A percentile compares a stretch with the other conserved stretches of the same genome.
Evolutionary conservation across 2,113 vertebrate genomes (phyloP).

Genomic region (Cygnus buccinator): DNA sequence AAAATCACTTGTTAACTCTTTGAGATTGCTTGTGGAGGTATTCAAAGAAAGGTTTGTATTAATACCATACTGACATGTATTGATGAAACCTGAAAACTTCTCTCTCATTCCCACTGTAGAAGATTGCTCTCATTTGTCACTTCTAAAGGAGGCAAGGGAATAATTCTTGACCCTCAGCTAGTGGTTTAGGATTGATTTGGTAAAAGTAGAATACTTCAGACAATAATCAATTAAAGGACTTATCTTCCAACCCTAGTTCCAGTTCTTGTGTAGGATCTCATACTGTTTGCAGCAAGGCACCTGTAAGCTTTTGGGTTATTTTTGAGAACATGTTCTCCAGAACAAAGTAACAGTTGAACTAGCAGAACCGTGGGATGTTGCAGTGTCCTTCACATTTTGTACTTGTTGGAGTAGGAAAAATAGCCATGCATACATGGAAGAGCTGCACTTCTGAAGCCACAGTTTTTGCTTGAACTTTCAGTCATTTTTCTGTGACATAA

Average conservation of each 20-base stretch:
- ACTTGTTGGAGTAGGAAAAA: not conserved
- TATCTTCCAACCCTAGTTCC: not conserved
- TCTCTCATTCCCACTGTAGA: not conserved
- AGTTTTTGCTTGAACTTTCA: not conserved
- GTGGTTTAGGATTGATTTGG: slow-evolving; percentile 1
- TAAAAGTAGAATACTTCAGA: not conserved
- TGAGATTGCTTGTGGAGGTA: not conserved
- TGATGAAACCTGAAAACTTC: not conserved
- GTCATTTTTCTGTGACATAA: not conserved
- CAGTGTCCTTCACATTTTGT: not conserved
- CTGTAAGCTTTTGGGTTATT: not conserved
- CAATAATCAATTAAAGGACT: not conserved
- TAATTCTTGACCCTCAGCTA: not conserved
- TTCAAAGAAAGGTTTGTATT: not conserved
- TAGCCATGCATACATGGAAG: not conserved
- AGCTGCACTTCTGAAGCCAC: not conserved
- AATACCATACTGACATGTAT: not conserved
- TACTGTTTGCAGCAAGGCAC: not conserved
- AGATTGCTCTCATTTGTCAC: slow-evolving; percentile 11
- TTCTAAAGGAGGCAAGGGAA: slow-evolving; percentile 2
- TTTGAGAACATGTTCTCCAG: not conserved
- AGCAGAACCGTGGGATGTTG: not conserved
- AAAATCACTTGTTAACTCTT: not conserved
- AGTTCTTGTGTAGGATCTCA: not conserved
- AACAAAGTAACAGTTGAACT: not conserved